Percentiles rank a stretch among this genome's conserved stretches.
Conservation (phyloP, 1,140 invertebrate genomes). For the Octopus sinensis region DNA sequence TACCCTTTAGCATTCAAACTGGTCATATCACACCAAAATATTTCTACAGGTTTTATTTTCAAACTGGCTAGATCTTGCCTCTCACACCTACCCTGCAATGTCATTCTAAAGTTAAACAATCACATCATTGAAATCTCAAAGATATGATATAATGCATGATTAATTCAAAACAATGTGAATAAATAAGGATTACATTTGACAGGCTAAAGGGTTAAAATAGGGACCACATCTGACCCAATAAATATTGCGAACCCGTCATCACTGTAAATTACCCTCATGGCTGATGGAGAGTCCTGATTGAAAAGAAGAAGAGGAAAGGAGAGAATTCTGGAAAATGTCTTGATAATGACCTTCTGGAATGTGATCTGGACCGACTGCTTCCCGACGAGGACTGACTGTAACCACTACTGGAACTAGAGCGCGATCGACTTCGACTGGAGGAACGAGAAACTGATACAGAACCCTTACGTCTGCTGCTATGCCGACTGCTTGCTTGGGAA, state of each 20-base stretch:
- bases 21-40: too few relatives aligned
- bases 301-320: background rate
- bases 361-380: conserved; percentile 58
- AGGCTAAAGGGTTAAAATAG: background rate
- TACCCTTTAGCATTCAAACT: too few relatives aligned
- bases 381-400: conserved; percentile 43
- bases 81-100: too few relatives aligned
- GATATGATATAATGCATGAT: too few relatives aligned
- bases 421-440: conserved; percentile 38
- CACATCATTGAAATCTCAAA: too few relatives aligned
- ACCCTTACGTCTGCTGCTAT: conserved; percentile 30
- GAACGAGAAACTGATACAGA: conserved; percentile 36
- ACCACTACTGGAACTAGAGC: conserved; percentile 48
- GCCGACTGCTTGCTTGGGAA: conserved; percentile 30
- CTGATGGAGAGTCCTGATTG: background rate
- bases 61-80: too few relatives aligned
- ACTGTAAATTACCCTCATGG: too few relatives aligned
- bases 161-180: too few relatives aligned
- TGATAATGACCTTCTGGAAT: conserved; percentile 55
- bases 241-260: background rate
- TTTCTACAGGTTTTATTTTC: too few relatives aligned
- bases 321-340: background rate
- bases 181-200: too few relatives aligned
- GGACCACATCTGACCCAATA: background rate
- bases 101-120: too few relatives aligned